These are phyloP conservation scores for Marmota monax DNA, from an alignment of 2,113 vertebrate genomes.

Conservation along the genomic window DNA sequence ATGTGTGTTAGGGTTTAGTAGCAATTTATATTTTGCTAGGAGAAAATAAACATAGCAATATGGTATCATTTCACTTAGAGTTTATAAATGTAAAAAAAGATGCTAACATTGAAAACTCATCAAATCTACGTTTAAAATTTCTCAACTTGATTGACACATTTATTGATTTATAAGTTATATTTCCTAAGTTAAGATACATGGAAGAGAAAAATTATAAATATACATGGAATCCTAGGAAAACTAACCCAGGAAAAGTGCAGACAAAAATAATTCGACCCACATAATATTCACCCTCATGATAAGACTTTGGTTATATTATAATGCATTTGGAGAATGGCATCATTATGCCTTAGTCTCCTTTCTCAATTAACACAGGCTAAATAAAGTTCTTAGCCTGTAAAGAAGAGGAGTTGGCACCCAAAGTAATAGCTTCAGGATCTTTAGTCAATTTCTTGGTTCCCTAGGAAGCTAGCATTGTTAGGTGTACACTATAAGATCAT, in stretches of 20 bases:
- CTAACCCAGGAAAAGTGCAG: not conserved
- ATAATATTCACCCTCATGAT: not conserved
- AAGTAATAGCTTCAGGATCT: not conserved
- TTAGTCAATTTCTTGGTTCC: not conserved
- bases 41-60: not conserved
- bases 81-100: conserved; percentile 29
- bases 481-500: not conserved
- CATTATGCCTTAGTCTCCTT: not conserved
- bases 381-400: not conserved
- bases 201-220: not conserved
- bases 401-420: not conserved
- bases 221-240: not conserved
- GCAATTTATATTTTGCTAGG: conserved; percentile 29
- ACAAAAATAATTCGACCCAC: not conserved
- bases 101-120: conserved; percentile 8
- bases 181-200: not conserved
- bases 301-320: not conserved
- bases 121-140: not conserved
- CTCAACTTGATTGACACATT: too few species aligned
- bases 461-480: not conserved
- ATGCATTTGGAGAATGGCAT: not conserved
- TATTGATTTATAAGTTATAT: too few species aligned
- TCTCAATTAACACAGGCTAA: not conserved
- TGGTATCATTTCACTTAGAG: not conserved
- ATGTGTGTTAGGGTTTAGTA: not conserved